Conservation (phyloP, 2,888 invertebrate genomes). For the Morpho deidamia region DNA sequence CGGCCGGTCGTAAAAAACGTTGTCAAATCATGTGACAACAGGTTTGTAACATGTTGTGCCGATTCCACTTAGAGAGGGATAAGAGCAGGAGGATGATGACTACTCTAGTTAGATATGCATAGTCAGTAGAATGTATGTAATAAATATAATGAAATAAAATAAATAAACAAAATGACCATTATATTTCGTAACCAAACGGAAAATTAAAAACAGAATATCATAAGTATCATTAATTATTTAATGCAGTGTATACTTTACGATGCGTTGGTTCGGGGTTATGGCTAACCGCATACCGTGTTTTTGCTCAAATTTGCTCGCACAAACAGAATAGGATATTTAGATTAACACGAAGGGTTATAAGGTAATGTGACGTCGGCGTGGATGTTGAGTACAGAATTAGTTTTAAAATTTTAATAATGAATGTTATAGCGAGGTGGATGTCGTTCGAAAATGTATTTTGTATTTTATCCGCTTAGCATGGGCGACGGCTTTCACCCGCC, state of each 20-base stretch:
- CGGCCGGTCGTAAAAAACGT: too few species aligned
- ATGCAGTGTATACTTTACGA: conserved; percentile 44
- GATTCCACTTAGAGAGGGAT: too few species aligned
- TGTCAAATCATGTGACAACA: too few species aligned
- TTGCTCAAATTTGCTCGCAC: conserved; percentile 52
- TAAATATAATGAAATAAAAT: too few species aligned
- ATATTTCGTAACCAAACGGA: conserved; percentile 26
- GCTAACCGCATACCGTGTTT: conserved; percentile 58
- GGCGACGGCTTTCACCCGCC: conserved; percentile 6
- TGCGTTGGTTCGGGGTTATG: conserved; percentile 22
- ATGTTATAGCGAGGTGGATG: conserved; percentile 6
- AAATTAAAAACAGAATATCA: conserved; percentile 75
- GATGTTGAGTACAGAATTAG: conserved; percentile 45
- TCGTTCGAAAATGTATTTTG: conserved; percentile 9
- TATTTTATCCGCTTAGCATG: conserved; percentile 9
- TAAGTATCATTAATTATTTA: conserved; percentile 69
- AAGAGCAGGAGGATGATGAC: too few species aligned
- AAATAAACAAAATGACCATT: not conserved
- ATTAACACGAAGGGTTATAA: conserved; percentile 47
- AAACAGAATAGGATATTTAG: conserved; percentile 70
- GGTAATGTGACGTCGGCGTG: conserved; percentile 32
- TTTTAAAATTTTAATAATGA: conserved; percentile 31
- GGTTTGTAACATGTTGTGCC: too few species aligned
- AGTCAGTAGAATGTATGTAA: too few species aligned
- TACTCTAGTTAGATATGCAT: too few species aligned